Base-by-base conservation (phyloP, 2,888 invertebrate species). In the Kuschelorhynchus macadamiae region DNA sequence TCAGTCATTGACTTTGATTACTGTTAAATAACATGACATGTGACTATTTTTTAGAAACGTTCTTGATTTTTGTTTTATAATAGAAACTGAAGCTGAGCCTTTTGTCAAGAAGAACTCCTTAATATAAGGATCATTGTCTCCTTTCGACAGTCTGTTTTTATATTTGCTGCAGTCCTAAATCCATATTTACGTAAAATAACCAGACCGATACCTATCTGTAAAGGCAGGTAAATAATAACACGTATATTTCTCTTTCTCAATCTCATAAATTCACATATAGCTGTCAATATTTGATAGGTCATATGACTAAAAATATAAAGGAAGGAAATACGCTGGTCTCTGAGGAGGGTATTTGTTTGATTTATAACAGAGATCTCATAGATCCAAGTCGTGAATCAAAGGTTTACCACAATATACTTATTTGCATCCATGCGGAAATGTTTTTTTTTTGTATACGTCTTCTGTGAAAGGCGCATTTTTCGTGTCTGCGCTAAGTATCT, bases 251-350 rank as follows among this genome's bases (percentile, higher is more conserved):
- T 67, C 56, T 50, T 55, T 50, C 52, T 56, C 67, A 67, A 56
- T 64, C 41, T 44, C 64, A 69, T 69, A 69, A 69, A 69, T 69
- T 64, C 64, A 69, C 60, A 69, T 64, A 55, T 60, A 59, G 33
- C 53, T 64, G 69, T 69, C 69, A 69, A 69, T 69, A 64, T 64
- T 69, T 69, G 69, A 69, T 69, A 47, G 69, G 63, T 69, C 50
- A 49, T 60, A 60, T 63, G 68, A 64, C 68, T 68, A 68, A 69
- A 53, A 44, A 69, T 59, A 53, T 47, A 59, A 68, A 17, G 36
- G 63, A 67, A 53, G 63, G 59, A 64, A 64, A 69, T 64, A 64
- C 55, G 64, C 21, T 25, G 63, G 63, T 68, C 67, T 68, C 63
- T 53, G 53, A 41, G 63, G 63, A 57, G 61, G 64, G 64, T 69